Evolutionary conservation across 2,113 vertebrate genomes (phyloP).

Genomic region (Anhinga anhinga): DNA sequence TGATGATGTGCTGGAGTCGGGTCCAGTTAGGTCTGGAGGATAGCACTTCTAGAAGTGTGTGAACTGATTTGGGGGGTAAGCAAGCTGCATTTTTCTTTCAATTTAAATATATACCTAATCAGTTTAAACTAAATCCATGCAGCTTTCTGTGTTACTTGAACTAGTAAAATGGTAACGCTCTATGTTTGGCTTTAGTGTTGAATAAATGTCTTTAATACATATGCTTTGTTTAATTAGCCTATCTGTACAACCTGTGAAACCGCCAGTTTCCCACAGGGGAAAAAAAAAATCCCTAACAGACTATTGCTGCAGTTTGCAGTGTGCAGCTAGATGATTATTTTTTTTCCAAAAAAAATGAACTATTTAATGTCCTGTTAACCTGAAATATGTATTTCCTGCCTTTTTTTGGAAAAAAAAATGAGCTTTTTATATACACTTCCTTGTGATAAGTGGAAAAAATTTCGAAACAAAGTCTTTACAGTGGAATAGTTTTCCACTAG

Average conservation of each 20-base stretch:
- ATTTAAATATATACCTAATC: background rate
- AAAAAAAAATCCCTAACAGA: background rate
- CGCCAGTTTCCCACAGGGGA: background rate
- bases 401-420: background rate
- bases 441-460: background rate
- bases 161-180: background rate
- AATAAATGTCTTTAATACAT: background rate
- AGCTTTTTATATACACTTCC: background rate
- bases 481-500: background rate
- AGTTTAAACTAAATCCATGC: background rate
- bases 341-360: background rate
- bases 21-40: background rate
- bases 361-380: background rate
- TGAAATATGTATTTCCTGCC: background rate
- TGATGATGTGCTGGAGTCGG: background rate
- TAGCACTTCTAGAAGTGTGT: background rate
- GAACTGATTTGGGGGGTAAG: background rate
- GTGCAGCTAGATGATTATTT: background rate
- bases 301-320: background rate
- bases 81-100: background rate
- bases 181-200: background rate
- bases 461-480: background rate
- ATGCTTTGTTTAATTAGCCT: background rate
- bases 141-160: background rate
- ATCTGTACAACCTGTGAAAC: background rate